A percentile compares a stretch with the other conserved stretches of the same genome.
Evolutionary conservation across 1,140 invertebrate species (phyloP).

Genomic region (Drosophila chauvacae): DNA sequence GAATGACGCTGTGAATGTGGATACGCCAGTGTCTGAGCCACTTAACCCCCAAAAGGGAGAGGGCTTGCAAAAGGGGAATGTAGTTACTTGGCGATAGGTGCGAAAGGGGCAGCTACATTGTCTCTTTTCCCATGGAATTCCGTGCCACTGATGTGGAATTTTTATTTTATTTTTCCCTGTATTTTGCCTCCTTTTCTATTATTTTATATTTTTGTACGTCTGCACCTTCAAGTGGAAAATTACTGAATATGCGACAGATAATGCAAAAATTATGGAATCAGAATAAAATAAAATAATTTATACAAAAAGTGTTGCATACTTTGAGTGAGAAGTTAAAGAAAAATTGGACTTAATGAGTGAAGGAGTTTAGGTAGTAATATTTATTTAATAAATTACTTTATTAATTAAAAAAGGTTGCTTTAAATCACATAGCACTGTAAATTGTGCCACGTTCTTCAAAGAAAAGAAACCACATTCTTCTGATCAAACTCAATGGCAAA

Average conservation of each 20-base stretch:
- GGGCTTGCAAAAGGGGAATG: not conserved
- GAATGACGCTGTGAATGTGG: slow-evolving; percentile 36
- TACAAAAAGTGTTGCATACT: slow-evolving; percentile 4
- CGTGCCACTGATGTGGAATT: slow-evolving; percentile 29
- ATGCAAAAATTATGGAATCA: slow-evolving; percentile 20
- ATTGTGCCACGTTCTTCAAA: too few relatives aligned
- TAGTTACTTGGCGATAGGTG: slow-evolving; percentile 32
- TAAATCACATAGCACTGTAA: too few relatives aligned
- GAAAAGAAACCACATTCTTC: too few relatives aligned
- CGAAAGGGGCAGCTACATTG: slow-evolving; percentile 35
- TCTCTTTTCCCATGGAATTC: slow-evolving; percentile 18
- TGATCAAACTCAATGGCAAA: not conserved
- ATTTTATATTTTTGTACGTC: slow-evolving; percentile 26
- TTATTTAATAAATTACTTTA: not conserved
- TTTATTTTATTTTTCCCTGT: slow-evolving; percentile 25
- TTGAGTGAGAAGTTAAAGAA: not conserved
- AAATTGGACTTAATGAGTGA: too few relatives aligned
- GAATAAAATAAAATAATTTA: not conserved
- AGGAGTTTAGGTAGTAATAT: not conserved
- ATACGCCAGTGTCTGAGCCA: slow-evolving; percentile 55
- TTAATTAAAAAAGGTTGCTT: too few relatives aligned
- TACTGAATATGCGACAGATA: slow-evolving; percentile 49
- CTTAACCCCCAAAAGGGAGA: slow-evolving; percentile 64
- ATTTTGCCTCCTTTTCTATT: slow-evolving; percentile 11
- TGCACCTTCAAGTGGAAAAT: slow-evolving; percentile 81